A percentile compares a stretch with the other conserved stretches of the same genome.
Conservation (phyloP, 2,888 invertebrate genomes). For the Ariolimax columbianus region DNA sequence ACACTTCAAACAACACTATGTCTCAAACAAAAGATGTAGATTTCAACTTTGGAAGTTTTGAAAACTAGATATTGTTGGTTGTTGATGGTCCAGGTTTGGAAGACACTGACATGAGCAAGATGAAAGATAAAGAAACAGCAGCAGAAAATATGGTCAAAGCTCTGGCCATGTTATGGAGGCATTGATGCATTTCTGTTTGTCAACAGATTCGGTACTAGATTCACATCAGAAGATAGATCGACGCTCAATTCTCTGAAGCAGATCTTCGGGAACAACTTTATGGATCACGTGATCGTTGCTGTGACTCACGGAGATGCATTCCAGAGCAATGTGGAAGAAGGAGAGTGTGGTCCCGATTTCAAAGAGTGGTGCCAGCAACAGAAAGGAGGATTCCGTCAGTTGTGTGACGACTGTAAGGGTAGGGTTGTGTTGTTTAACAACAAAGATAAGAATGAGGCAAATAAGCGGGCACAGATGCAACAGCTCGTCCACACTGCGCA, state of each 20-base stretch:
- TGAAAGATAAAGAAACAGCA: neutral
- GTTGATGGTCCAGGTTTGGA: neutral
- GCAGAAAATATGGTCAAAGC: neutral
- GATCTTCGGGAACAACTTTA: neutral
- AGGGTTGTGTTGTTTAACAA: neutral
- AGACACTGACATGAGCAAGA: neutral
- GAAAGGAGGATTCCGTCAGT: neutral
- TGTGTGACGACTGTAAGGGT: neutral
- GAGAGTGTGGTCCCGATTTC: neutral
- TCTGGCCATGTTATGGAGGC: neutral
- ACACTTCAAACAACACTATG: no score
- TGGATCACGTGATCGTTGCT: neutral
- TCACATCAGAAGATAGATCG: neutral
- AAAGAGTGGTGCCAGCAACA: neutral
- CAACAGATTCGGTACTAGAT: neutral
- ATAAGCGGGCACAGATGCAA: neutral
- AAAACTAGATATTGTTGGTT: neutral
- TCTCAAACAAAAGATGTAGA: no score
- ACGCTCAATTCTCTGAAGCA: neutral
- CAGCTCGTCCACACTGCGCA: neutral
- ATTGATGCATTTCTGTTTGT: neutral
- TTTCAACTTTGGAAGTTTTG: no score
- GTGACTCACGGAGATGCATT: conserved; percentile 7
- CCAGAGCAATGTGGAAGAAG: neutral
- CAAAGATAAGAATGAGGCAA: neutral